phyloP scores from a whole-genome alignment of 2,888 invertebrate species.

The Argyresthia albistria region DNA sequence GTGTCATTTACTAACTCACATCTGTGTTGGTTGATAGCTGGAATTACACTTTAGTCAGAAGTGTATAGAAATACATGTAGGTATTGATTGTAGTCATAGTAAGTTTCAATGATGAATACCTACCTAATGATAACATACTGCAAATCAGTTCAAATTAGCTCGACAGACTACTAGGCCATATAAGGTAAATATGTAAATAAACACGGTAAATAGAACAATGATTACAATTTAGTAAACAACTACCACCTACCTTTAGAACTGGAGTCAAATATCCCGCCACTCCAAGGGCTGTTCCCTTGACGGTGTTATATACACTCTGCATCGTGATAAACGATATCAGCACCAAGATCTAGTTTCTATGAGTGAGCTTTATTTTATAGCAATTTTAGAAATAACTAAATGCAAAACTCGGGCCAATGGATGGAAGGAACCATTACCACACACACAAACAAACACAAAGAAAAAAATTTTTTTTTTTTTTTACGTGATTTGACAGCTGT shows the following conservation, averaged over 20 bases:
- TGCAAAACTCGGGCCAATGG: no score
- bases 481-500: not conserved
- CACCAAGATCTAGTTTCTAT: not conserved
- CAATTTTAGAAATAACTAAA: not conserved
- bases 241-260: constrained; percentile 84
- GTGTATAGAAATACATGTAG: no score
- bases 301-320: constrained; percentile 96
- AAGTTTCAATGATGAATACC: no score
- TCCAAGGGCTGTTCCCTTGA: constrained; percentile 95
- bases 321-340: constrained; percentile 58
- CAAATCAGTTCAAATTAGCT: no score
- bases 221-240: not conserved
- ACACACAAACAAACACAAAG: no score
- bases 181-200: not conserved
- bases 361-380: not conserved
- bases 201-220: not conserved
- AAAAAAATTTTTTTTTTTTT: not conserved
- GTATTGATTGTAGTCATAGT: no score
- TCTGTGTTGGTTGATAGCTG: no score
- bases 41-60: no score
- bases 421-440: no score
- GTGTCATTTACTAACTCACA: no score
- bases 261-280: constrained; percentile 98
- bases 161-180: no score
- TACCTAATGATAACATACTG: no score